phyloP scores from a whole-genome alignment of 2,797 vertebrate species.

The Muscicapa comitata region DNA sequence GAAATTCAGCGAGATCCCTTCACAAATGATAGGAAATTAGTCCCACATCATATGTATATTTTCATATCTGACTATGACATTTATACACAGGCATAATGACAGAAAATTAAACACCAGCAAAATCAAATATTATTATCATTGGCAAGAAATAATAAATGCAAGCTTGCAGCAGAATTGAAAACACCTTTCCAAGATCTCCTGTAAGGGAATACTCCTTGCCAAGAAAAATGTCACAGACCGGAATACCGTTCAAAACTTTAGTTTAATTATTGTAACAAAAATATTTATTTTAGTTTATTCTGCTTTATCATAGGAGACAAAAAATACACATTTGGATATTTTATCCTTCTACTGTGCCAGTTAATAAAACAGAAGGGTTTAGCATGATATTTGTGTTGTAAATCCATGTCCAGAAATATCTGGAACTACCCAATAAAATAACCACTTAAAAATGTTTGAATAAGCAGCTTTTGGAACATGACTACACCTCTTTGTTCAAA shows the following conservation, averaged over 20 bases:
- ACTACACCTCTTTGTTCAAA: conserved; percentile 11
- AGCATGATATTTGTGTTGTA: conserved; percentile 39
- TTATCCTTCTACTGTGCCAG: conserved; percentile 28
- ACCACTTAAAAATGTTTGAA: conserved; percentile 41
- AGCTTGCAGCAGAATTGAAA: conserved; percentile 74
- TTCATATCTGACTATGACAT: conserved; percentile 18
- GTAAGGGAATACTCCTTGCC: conserved; percentile 67
- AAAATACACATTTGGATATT: conserved; percentile 47
- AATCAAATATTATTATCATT: conserved; percentile 60
- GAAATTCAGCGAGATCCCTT: background rate
- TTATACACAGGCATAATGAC: background rate
- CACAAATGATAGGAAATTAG: conserved; percentile 26
- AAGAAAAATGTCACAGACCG: conserved; percentile 79
- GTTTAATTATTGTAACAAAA: conserved; percentile 60
- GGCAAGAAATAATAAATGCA: conserved; percentile 66
- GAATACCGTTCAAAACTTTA: conserved; percentile 46
- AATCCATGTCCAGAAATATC: conserved; percentile 39
- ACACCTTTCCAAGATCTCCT: conserved; percentile 64
- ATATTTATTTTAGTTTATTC: conserved; percentile 49
- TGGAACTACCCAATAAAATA: conserved; percentile 44
- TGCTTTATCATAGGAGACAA: conserved; percentile 30
- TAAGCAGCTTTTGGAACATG: conserved; percentile 26
- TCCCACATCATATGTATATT: conserved; percentile 15
- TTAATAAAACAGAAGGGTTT: conserved; percentile 51
- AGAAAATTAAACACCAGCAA: conserved; percentile 25